Base-by-base conservation (phyloP, 2,113 vertebrate species). In the Leucosticte australis region DNA sequence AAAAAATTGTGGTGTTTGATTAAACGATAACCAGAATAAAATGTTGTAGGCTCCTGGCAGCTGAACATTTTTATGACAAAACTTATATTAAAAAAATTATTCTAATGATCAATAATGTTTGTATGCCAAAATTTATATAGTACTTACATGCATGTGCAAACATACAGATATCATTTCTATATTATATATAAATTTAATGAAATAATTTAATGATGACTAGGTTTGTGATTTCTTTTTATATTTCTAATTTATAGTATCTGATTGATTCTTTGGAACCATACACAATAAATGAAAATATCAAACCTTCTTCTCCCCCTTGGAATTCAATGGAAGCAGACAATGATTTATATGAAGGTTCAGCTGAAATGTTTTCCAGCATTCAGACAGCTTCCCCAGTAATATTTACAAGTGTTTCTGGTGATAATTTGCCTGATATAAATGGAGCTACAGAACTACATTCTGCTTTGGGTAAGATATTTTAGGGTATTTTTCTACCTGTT, bases 341-440 rank as follows among this genome's bases (percentile, higher is more conserved):
- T 55, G 96, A 76, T 46, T 96, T 98, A 30, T 98, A 97, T 79
- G 98, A 98, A 97, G 98, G 99, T 70, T 97, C 97, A 33, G 98
- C 96, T 83, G 98, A 98, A 65, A 95, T 98, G 81, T 97, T 97
- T 95, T 94, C 97, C 46, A 96, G 97, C 86, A 90, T 98, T 47
- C 97, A 98, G 24, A 97, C 98, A 3, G 74, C 94, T 82, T 98
- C 98, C 84, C 97, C 98, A 5, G 96, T 98, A 80, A 94, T 92
- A 77, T 98, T 98, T 90, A 97, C 97, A 74, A 97, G 64, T 49
- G 67, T 96, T 20, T 88, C 94, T 78, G 90, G 70, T 71, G 78
- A 86, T 46, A 93, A 95, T 81, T 96, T 97, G 35, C 95, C 96
- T 85, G 60, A 9, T 31, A 69, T 89, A 56, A 94, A 74, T 14